Percentiles rank a stretch among this genome's conserved stretches.
phyloP scores from a whole-genome alignment of 2,888 invertebrate species.

The Erynnis tages region DNA sequence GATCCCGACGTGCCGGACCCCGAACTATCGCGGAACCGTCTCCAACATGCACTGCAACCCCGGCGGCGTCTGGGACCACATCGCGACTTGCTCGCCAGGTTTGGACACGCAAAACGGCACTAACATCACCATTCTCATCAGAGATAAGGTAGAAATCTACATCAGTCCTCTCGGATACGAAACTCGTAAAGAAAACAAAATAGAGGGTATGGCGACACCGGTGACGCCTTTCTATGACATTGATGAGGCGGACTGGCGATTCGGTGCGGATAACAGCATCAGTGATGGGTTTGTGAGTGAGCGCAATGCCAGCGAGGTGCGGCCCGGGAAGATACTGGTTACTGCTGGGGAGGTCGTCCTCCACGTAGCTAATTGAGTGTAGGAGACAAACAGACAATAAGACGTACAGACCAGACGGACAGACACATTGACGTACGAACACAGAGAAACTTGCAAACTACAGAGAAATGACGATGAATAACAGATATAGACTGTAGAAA shows the following conservation, averaged over 20 bases:
- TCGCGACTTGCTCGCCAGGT: slow-evolving; percentile 54
- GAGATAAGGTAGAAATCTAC: slow-evolving; percentile 26
- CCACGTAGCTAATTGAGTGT: not conserved
- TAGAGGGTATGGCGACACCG: not conserved
- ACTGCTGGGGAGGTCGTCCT: not conserved
- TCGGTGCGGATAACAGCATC: not conserved
- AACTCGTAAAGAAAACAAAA: not conserved
- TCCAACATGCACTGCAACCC: slow-evolving; percentile 49
- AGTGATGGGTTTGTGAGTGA: not conserved
- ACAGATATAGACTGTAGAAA: too few relatives aligned
- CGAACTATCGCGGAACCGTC: slow-evolving; percentile 39
- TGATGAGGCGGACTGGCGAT: slow-evolving; percentile 10
- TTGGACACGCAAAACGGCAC: slow-evolving; percentile 37
- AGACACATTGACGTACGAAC: too few relatives aligned
- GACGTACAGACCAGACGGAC: too few relatives aligned
- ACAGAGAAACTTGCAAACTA: too few relatives aligned
- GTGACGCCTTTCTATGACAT: not conserved
- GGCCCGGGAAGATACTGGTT: not conserved
- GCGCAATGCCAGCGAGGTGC: too few relatives aligned
- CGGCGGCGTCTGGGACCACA: slow-evolving; percentile 48
- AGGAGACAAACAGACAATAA: too few relatives aligned
- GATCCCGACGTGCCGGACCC: slow-evolving; percentile 44
- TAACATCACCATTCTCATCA: slow-evolving; percentile 29
- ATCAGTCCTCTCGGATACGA: slow-evolving; percentile 13
- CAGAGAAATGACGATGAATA: too few relatives aligned